These are phyloP conservation scores for Nesidiocoris tenuis DNA, from an alignment of 2,888 invertebrate species.

Conservation along the genomic window DNA sequence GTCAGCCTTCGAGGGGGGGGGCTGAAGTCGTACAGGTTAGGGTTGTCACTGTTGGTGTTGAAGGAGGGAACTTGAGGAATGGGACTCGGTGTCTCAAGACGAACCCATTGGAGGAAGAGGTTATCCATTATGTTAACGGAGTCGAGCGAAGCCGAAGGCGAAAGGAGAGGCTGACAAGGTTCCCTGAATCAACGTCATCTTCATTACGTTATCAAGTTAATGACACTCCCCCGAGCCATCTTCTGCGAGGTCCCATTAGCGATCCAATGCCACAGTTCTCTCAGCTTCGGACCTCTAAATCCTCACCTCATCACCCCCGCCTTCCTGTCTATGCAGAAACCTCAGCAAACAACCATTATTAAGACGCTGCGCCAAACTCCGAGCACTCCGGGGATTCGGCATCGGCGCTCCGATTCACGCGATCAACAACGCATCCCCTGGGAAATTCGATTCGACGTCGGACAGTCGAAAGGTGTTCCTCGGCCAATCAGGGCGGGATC, in stretches of 20 bases:
- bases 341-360: slow-evolving; percentile 27
- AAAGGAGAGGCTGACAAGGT: slow-evolving; percentile 25
- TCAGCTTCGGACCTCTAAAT: background rate
- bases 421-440: background rate
- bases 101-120: slow-evolving; percentile 13
- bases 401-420: background rate
- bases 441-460: slow-evolving; percentile 3
- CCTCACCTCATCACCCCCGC: too few species aligned
- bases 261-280: slow-evolving; percentile 23
- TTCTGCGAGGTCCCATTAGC: slow-evolving; percentile 23
- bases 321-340: background rate
- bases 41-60: background rate
- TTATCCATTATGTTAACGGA: slow-evolving; percentile 34
- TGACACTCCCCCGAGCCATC: slow-evolving; percentile 30
- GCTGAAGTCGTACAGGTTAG: background rate
- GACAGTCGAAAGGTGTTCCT: background rate
- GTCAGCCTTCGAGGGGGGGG: background rate
- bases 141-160: background rate
- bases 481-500: too few species aligned
- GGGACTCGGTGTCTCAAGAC: background rate
- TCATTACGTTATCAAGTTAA: slow-evolving; percentile 40
- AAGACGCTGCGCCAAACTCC: background rate
- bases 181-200: slow-evolving; percentile 39
- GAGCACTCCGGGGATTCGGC: background rate
- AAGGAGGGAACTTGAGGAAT: background rate